These are phyloP conservation scores for Listronotus oregonensis DNA, from an alignment of 1,140 invertebrate genomes.

Conservation along the genomic window DNA sequence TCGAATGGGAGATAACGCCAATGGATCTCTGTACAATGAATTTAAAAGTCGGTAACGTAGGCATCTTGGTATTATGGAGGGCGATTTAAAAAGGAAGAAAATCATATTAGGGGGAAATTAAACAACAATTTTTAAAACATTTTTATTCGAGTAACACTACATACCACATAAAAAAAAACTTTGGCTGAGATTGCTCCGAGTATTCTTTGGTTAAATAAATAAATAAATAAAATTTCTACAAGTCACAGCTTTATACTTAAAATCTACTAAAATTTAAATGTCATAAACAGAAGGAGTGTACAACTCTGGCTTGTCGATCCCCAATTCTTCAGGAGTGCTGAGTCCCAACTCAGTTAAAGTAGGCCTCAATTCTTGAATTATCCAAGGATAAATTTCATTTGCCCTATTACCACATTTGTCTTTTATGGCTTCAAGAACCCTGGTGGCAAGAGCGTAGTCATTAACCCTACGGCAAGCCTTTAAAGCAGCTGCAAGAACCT, in stretches of 20 bases:
- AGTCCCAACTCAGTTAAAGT: slow-evolving; percentile 93
- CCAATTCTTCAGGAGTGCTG: slow-evolving; percentile 91
- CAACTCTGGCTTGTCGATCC: slow-evolving; percentile 97
- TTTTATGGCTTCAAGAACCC: slow-evolving; percentile 91
- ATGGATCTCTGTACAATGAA: too few relatives aligned
- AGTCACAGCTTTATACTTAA: not conserved
- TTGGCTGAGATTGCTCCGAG: not conserved
- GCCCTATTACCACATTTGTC: slow-evolving; percentile 84
- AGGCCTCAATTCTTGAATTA: slow-evolving; percentile 91
- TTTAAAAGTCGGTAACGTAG: too few relatives aligned
- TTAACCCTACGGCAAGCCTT: slow-evolving; percentile 92
- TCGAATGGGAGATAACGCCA: not conserved
- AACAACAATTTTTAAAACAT: not conserved
- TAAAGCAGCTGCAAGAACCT: slow-evolving; percentile 88
- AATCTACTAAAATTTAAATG: slow-evolving; percentile 49
- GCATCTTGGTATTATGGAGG: too few relatives aligned
- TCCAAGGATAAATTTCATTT: slow-evolving; percentile 87
- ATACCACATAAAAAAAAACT: slow-evolving; percentile 1
- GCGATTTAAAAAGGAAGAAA: too few relatives aligned
- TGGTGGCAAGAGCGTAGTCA: slow-evolving; percentile 89
- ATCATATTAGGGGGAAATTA: not conserved
- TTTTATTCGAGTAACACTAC: slow-evolving; percentile 3
- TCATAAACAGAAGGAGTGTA: slow-evolving; percentile 77
- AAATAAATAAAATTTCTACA: slow-evolving; percentile 5
- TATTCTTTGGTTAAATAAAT: slow-evolving; percentile 3